Conservation (phyloP, 2,113 vertebrate genomes). For the Megaceryle maxima region DNA sequence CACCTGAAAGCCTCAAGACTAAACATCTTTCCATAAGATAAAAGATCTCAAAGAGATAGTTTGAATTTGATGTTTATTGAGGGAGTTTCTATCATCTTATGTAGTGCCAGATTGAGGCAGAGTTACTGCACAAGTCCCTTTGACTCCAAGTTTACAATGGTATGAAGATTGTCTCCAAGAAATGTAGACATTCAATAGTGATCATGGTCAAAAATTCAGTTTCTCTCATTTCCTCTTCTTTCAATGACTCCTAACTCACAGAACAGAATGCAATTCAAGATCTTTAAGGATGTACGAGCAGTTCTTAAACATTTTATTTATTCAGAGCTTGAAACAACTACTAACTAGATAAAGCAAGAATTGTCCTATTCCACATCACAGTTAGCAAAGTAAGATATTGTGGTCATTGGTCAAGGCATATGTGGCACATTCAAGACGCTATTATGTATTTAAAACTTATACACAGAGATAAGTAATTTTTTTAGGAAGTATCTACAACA, state of each 20-base stretch:
- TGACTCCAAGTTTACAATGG: neutral
- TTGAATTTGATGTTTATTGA: neutral
- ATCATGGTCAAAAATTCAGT: neutral
- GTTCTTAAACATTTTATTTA: neutral
- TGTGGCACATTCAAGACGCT: neutral
- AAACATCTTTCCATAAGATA: neutral
- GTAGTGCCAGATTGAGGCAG: neutral
- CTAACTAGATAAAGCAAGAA: neutral
- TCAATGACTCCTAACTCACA: neutral
- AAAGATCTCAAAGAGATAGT: neutral
- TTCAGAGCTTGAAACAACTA: neutral
- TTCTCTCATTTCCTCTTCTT: neutral
- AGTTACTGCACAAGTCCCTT: neutral
- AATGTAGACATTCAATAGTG: neutral
- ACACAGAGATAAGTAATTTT: neutral
- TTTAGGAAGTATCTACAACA: neutral
- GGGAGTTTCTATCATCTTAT: neutral
- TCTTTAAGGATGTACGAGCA: neutral
- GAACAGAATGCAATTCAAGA: neutral
- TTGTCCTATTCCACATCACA: neutral
- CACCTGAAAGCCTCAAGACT: neutral
- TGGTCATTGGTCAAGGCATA: neutral
- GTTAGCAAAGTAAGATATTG: neutral
- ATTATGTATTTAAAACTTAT: neutral
- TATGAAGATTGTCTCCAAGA: neutral